phyloP scores from a whole-genome alignment of 2,888 invertebrate genomes.

The Gryllus longicercus region DNA sequence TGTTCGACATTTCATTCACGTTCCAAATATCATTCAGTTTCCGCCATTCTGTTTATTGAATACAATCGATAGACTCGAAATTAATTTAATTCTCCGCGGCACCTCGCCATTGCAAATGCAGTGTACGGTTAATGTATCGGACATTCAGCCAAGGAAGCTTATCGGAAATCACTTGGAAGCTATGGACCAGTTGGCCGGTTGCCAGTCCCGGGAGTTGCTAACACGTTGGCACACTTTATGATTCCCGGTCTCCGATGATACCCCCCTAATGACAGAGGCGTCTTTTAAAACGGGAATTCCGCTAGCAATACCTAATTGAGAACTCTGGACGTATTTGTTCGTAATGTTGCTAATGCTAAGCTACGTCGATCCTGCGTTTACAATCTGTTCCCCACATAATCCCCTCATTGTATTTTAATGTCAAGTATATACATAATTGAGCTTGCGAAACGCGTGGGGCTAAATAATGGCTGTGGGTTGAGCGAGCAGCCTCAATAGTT shows the following conservation, averaged over 20 bases:
- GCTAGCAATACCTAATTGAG: background rate
- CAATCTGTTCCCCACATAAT: background rate
- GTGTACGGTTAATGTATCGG: background rate
- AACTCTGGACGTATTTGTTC: background rate
- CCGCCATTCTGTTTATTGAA: no score
- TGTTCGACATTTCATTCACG: no score
- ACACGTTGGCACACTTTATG: background rate
- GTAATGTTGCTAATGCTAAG: background rate
- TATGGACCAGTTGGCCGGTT: background rate
- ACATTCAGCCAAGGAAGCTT: background rate
- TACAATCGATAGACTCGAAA: no score
- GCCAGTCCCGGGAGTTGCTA: background rate
- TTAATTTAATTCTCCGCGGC: no score
- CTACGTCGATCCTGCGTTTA: background rate
- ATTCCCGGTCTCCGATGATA: background rate
- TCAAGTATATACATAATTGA: conserved; percentile 1
- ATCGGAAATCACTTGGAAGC: conserved; percentile 5
- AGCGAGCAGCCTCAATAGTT: background rate
- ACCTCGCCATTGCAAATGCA: no score
- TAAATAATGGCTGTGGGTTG: background rate
- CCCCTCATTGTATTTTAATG: background rate
- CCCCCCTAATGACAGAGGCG: background rate
- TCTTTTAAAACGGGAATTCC: background rate
- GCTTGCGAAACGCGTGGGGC: background rate
- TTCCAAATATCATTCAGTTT: no score